A percentile compares a stretch with the other conserved stretches of the same genome.
These are phyloP conservation scores for Isoperla grammatica DNA, from an alignment of 2,888 invertebrate species.

Conservation along the genomic window DNA sequence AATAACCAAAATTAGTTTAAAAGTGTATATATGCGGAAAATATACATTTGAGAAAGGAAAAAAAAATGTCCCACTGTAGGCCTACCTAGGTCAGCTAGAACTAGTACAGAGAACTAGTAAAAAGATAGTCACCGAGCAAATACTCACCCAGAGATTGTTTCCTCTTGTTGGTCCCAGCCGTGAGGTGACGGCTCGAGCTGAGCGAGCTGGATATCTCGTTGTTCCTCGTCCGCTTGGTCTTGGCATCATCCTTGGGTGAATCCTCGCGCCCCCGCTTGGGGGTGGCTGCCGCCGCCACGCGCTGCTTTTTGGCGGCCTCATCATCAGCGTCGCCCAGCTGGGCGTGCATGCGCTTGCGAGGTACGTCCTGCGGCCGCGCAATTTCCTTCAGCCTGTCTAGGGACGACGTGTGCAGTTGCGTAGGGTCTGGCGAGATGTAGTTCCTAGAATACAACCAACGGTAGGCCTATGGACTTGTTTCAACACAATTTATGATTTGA, in stretches of 20 bases:
- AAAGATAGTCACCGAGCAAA: too few relatives aligned
- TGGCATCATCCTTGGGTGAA: slow-evolving; percentile 6
- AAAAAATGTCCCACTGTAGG: too few relatives aligned
- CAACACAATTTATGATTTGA: background rate
- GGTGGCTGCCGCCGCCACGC: background rate
- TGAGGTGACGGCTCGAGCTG: slow-evolving; percentile 15
- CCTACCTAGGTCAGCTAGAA: too few relatives aligned
- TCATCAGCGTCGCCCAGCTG: slow-evolving; percentile 4
- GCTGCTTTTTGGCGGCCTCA: background rate
- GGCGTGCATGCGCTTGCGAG: slow-evolving; percentile 11
- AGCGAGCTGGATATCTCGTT: slow-evolving; percentile 24
- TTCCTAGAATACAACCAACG: too few relatives aligned
- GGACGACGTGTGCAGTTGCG: background rate
- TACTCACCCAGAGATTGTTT: background rate
- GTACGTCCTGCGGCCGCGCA: background rate
- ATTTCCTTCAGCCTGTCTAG: background rate
- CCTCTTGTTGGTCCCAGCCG: slow-evolving; percentile 13
- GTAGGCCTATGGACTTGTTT: background rate
- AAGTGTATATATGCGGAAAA: too few relatives aligned
- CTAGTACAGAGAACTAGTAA: too few relatives aligned
- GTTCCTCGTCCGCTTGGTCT: slow-evolving; percentile 2
- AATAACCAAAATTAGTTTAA: too few relatives aligned
- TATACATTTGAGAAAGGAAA: too few relatives aligned
- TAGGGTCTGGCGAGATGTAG: too few relatives aligned
- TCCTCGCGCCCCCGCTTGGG: slow-evolving; percentile 10